Evolutionary conservation across 2,113 vertebrate species (phyloP).

Genomic region (Tauraco erythrolophus): DNA sequence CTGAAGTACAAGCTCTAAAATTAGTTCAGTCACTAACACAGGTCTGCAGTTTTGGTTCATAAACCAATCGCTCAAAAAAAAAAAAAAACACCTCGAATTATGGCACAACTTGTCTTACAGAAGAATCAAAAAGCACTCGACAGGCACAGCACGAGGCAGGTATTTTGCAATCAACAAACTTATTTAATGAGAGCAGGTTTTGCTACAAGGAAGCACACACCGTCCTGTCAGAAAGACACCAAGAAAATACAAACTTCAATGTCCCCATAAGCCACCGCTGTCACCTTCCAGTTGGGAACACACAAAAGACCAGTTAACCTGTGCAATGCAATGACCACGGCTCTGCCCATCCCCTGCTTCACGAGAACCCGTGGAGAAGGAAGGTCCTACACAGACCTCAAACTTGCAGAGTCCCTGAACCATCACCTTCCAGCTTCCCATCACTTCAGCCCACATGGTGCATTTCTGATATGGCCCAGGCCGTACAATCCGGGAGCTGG

Average conservation of each 20-base stretch:
- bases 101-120: neutral
- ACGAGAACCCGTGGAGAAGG: fast-evolving
- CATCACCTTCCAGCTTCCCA: neutral
- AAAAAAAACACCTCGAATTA: neutral
- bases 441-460: fast-evolving
- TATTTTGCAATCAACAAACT: neutral
- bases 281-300: neutral
- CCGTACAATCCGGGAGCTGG: fast-evolving
- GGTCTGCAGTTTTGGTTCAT: neutral
- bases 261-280: neutral
- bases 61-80: neutral
- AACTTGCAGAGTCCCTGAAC: neutral
- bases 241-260: neutral
- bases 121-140: neutral
- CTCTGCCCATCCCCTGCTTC: neutral
- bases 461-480: neutral
- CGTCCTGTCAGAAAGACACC: fast-evolving
- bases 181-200: neutral
- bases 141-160: fast-evolving
- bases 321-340: fast-evolving
- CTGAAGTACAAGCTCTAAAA: neutral
- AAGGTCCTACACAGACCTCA: fast-evolving
- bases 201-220: neutral
- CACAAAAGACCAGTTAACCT: fast-evolving
- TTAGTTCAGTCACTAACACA: neutral